Conservation (phyloP, 1,140 invertebrate species). For the Solenopsis fugax region DNA sequence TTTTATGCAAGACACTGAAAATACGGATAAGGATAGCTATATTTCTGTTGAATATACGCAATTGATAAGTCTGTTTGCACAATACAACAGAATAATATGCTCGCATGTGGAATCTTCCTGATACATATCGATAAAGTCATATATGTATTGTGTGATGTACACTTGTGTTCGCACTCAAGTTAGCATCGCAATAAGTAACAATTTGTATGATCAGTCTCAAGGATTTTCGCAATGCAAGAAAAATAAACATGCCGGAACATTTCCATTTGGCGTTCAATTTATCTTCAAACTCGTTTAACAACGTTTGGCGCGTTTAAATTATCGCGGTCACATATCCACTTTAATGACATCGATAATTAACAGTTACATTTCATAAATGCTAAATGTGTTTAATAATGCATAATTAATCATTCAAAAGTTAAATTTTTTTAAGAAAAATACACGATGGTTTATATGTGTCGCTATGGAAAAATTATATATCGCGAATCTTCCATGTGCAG, state of each 20-base stretch:
- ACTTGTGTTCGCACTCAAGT: slow-evolving; percentile 12
- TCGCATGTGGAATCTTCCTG: slow-evolving; percentile 6
- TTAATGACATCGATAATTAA: neutral
- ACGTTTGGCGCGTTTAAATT: neutral
- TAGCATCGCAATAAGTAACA: slow-evolving; percentile 40
- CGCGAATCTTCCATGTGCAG: neutral
- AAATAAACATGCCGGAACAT: slow-evolving; percentile 7
- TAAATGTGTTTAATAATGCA: slow-evolving; percentile 10
- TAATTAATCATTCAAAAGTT: neutral
- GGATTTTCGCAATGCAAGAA: slow-evolving; percentile 16
- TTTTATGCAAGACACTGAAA: slow-evolving; percentile 14
- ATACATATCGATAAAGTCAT: slow-evolving; percentile 29
- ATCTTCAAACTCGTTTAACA: neutral
- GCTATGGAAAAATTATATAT: neutral
- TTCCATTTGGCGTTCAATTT: slow-evolving; percentile 2
- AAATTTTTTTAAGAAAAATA: neutral
- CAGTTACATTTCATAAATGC: slow-evolving; percentile 4
- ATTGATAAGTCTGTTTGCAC: slow-evolving; percentile 43
- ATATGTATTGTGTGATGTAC: slow-evolving; percentile 18
- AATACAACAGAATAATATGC: slow-evolving; percentile 12
- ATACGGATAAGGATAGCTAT: slow-evolving; percentile 24
- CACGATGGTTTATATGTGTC: neutral
- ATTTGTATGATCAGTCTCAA: slow-evolving; percentile 25
- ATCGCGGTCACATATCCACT: neutral
- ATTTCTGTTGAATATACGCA: slow-evolving; percentile 13